phyloP scores from a whole-genome alignment of 2,113 vertebrate species.

The Proterorhinus semilunaris region DNA sequence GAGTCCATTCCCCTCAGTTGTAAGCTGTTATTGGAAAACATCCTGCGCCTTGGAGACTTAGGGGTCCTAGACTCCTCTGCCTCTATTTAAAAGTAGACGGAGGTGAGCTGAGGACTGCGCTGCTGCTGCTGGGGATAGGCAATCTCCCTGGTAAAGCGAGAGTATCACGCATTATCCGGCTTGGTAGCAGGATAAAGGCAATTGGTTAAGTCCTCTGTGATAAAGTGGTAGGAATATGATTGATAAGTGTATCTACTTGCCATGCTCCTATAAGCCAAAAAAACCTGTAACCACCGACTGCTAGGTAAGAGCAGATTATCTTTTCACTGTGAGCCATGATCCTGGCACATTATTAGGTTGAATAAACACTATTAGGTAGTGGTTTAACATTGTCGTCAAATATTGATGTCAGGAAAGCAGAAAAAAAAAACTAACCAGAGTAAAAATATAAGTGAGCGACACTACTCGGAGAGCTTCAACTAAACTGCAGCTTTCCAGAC shows the following conservation, averaged over 20 bases:
- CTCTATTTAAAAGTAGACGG: slow-evolving; percentile 58
- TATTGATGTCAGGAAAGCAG: too few species aligned
- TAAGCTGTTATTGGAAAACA: slow-evolving; percentile 71
- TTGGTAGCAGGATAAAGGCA: slow-evolving; percentile 32
- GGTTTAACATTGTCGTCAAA: too few species aligned
- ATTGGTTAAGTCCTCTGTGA: too few species aligned
- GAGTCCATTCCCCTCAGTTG: slow-evolving; percentile 50
- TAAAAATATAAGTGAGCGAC: too few species aligned
- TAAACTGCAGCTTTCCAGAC: not conserved
- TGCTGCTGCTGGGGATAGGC: not conserved
- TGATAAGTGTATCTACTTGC: not conserved
- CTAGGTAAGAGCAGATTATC: too few species aligned
- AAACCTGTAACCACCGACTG: not conserved
- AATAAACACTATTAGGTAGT: too few species aligned
- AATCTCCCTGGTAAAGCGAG: not conserved
- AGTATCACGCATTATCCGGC: not conserved
- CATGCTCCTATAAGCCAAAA: not conserved
- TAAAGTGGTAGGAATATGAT: not conserved
- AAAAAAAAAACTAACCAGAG: too few species aligned
- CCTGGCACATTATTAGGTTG: too few species aligned
- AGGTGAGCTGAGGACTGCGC: slow-evolving; percentile 32
- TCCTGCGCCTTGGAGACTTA: slow-evolving; percentile 48
- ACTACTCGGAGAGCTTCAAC: too few species aligned
- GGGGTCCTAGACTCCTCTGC: slow-evolving; percentile 39
- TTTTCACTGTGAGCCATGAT: too few species aligned